Base-by-base conservation (phyloP, 2,797 vertebrate genomes). In the Argya squamiceps region DNA sequence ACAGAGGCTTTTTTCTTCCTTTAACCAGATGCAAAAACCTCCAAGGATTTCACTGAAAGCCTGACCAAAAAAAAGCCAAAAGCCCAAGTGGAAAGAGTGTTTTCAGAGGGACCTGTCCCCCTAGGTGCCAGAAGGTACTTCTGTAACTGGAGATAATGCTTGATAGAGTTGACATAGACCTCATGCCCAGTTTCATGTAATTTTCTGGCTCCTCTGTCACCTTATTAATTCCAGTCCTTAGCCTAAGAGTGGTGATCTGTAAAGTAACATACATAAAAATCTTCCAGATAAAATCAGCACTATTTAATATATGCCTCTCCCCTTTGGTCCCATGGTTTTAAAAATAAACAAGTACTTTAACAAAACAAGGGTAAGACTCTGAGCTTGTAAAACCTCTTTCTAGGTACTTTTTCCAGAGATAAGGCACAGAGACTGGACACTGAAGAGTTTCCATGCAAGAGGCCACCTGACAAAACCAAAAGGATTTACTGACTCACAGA, bases 341-440 rank as follows among this genome's bases (percentile, higher is more conserved):
- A 95, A 97, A 97, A 94, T 89, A 97, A 94, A 78, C 85, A 93
- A 92, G 70, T 53, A 75, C 89, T 95, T 95, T 70, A 96, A 91
- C 63, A 94, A 93, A 91, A 65, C 32, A 93, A 91, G 81, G 15
- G 44, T 79, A 92, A 93, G 83, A 87, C 65, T 77, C 49, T n/a
- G 46, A 89, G 91, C 93, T 94, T 96, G 60, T 97, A 96, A 97
- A 96, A 94, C 19, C 39, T 94, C 84, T 70, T 88, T 95, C 87
- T 94, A 52, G 55, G 73, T 91, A 69, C 44, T 71, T 24, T 81
- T 94, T 94, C 70, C 81, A 95, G 84, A 91, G 90, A 96, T 75
- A 96, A 91, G 52, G 69, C 76, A 65, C 1, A 41, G 65, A 70
- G 81, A 65, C 63, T 49, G 52, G 63, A 91, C 75, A 74, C 53